These are phyloP conservation scores for Opisthocomus hoazin DNA, from an alignment of 2,113 vertebrate genomes.

Conservation along the genomic window DNA sequence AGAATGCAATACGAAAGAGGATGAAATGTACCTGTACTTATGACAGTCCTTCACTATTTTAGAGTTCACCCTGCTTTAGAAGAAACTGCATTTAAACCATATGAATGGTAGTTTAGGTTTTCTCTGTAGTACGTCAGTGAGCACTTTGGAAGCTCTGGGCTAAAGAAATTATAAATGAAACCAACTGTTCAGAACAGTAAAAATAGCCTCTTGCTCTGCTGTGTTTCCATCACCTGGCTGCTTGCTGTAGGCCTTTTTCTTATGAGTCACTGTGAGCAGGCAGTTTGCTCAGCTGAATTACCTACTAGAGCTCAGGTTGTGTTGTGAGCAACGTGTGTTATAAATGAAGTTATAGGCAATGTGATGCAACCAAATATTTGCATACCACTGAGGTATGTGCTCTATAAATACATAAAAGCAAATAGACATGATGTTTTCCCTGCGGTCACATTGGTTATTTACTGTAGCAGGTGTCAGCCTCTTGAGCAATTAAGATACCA, in stretches of 20 bases:
- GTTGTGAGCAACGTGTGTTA: not conserved
- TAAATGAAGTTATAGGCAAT: not conserved
- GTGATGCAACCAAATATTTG: not conserved
- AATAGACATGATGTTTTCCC: not conserved
- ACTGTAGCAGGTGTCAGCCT: not conserved
- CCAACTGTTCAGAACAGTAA: not conserved
- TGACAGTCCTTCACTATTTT: not conserved
- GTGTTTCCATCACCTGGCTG: not conserved
- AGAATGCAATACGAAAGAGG: not conserved
- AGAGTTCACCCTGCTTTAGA: not conserved
- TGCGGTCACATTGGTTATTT: not conserved
- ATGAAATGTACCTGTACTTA: not conserved
- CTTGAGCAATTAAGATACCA: not conserved
- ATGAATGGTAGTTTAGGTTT: not conserved
- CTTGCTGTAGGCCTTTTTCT: not conserved
- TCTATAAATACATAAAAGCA: conserved; percentile 15
- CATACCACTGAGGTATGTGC: not conserved
- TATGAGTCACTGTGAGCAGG: not conserved
- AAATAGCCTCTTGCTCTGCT: not conserved
- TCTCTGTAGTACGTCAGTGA: not conserved
- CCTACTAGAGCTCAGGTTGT: not conserved
- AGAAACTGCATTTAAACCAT: not conserved
- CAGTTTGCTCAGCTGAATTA: conserved; percentile 1
- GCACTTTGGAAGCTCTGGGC: not conserved
- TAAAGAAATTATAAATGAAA: not conserved